A percentile compares a stretch with the other conserved stretches of the same genome.
phyloP scores from a whole-genome alignment of 2,797 vertebrate genomes.

The Ispidina lecontei region DNA sequence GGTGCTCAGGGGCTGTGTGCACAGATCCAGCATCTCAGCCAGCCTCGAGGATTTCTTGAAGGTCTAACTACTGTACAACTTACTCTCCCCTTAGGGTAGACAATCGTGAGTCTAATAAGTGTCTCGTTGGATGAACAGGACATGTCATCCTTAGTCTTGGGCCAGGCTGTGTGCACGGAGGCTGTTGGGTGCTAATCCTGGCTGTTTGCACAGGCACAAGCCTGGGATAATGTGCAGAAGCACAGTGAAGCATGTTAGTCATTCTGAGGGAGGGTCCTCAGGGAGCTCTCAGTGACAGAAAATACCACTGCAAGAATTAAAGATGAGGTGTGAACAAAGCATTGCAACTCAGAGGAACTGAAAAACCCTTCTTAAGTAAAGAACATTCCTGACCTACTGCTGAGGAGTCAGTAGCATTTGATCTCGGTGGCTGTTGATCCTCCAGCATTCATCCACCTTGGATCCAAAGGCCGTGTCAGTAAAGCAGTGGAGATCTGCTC shows the following conservation, averaged over 20 bases:
- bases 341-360: background rate
- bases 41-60: background rate
- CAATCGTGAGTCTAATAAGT: background rate
- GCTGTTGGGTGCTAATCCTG: background rate
- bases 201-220: background rate
- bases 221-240: background rate
- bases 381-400: background rate
- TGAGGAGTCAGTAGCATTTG: background rate
- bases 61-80: background rate
- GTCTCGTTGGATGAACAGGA: background rate
- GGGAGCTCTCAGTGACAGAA: background rate
- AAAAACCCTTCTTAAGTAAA: background rate
- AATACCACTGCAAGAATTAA: background rate
- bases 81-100: slow-evolving; percentile 28
- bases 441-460: background rate
- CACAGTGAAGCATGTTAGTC: background rate
- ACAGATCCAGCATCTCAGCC: background rate
- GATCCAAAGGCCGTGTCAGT: background rate
- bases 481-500: background rate
- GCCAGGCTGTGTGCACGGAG: background rate
- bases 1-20: background rate
- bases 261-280: background rate
- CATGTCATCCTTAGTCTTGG: background rate
- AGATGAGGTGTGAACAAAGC: background rate
- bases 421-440: background rate